Evolutionary conservation across 2,113 vertebrate genomes (phyloP), one percentile per base, ranked within the genome.

Genomic region (Poeciliopsis turrubarensis): DNA sequence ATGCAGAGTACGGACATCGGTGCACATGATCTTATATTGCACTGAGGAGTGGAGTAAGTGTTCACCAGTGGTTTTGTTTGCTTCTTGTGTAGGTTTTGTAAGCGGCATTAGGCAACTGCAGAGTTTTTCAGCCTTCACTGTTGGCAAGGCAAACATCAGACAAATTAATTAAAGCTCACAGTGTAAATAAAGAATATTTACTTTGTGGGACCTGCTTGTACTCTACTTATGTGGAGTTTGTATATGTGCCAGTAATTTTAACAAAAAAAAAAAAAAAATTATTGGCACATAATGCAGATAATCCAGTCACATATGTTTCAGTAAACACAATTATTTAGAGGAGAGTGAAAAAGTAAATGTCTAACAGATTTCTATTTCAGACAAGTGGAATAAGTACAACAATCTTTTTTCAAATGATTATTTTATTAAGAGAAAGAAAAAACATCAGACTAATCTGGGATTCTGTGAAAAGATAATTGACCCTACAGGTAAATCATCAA

Each of bases 21-120:
- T 27, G 68, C 65, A 75, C 26, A 72, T 77, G 5, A 68, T 73
- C 87, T 67, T 67, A 84, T 70, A 27, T 73, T 30, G 80, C 74
- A 75, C 41, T 87, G 72, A 90, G 72, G 78, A 69, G 74, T 67
- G 87, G 77, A 90, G 91, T 92, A 84, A 90, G 89, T 89, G 62
- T 77, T 71, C 47, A 68, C 65, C 27, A 37, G 60, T 29, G 41
- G 72, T 81, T 63, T 31, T 84, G 79, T 41, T 84, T 78, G 63
- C 70, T 57, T 74, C 31, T 74, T 78, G 66, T 85, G 75, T 82
- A 65, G 37, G 67, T 77, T 32, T 76, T 80, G 60, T 60, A 83
- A 67, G n/a, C 68, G 73, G 57, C 72, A 73, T 27, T 26, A 34
- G 32, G 25, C 14, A 69, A 31, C 71, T 88, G 86, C 82, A 88